Evolutionary conservation across 1,140 invertebrate genomes (phyloP), one percentile per base, ranked within the genome.

Genomic region (Caenorhabditis brenneri): DNA sequence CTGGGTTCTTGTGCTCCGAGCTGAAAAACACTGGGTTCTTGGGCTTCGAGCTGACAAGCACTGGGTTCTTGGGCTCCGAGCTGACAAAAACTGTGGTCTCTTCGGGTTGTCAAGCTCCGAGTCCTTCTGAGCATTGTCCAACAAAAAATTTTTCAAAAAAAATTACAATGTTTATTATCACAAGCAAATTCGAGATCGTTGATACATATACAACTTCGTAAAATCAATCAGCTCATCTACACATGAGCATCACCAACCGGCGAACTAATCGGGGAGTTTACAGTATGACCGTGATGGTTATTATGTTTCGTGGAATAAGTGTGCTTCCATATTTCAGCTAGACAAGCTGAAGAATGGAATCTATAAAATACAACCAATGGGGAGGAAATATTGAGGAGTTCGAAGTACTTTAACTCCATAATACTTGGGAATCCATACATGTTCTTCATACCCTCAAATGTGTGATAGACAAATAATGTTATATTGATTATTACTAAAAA

Each of bases 401-500:
- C 58, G 27, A 84, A 83, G 81, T 91, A 90, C 1, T 88, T 79
- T 2, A 31, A 10, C 10, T 79, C 53, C 33, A 46, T 53, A 24
- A 60, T 31, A 46, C 27, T 16, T 15, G 53, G 49, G 7, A 84
- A 58, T 42, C 78, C 82, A 60, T 80, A 80, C 19, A 27, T 42
- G 15, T 31, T 19, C 31, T 79, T 84, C 82, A 84, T 84, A 12
- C 74, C 82, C 15, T 90, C 88, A 19, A 91, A 87, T 15, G 88
- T 89, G 46, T 91, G 88, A 46, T 91, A 90, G 80, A 91, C 89
- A 79, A 90, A 90, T 15, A 90, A 84, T 19, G 90, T 88, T 10
- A 91, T 84, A 79, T 90, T 90, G 27, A 90, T 88, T 12, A 90
- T 86, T 7, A 91, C 81, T 12, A 90, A 81, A 65, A 90, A 90